Conservation (phyloP, 2,888 invertebrate genomes). For the Nephrotoma flavescens region DNA sequence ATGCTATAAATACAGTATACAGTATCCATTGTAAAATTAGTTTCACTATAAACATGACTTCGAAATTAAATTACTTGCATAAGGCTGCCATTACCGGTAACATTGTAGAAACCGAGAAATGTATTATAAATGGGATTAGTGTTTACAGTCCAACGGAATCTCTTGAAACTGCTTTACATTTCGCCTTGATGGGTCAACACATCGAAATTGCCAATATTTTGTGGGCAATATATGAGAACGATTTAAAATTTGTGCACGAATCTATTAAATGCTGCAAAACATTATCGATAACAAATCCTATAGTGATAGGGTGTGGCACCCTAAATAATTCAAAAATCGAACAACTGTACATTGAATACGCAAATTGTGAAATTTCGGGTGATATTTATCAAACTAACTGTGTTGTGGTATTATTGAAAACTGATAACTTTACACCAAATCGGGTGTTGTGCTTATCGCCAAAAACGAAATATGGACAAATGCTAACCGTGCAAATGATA, state of each 20-base stretch:
- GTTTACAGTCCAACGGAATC: neutral
- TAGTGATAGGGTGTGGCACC: neutral
- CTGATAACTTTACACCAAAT: neutral
- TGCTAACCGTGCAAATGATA: neutral
- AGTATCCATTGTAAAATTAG: too few relatives aligned
- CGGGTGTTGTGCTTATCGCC: neutral
- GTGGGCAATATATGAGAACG: neutral
- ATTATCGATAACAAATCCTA: neutral
- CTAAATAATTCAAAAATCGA: neutral
- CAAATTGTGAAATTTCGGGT: neutral
- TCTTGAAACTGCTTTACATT: neutral
- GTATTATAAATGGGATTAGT: neutral
- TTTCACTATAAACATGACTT: neutral
- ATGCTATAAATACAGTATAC: too few relatives aligned
- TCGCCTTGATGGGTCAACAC: neutral
- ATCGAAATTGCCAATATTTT: neutral
- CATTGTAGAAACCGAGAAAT: neutral
- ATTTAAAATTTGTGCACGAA: neutral
- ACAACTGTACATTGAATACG: neutral
- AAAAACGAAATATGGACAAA: neutral
- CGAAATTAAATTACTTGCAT: neutral
- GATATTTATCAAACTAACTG: neutral
- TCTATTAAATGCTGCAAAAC: neutral
- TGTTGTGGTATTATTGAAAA: neutral
- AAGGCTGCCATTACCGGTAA: neutral